Evolutionary conservation across 2,797 vertebrate species (phyloP).

Genomic region (Ispidina picta): DNA sequence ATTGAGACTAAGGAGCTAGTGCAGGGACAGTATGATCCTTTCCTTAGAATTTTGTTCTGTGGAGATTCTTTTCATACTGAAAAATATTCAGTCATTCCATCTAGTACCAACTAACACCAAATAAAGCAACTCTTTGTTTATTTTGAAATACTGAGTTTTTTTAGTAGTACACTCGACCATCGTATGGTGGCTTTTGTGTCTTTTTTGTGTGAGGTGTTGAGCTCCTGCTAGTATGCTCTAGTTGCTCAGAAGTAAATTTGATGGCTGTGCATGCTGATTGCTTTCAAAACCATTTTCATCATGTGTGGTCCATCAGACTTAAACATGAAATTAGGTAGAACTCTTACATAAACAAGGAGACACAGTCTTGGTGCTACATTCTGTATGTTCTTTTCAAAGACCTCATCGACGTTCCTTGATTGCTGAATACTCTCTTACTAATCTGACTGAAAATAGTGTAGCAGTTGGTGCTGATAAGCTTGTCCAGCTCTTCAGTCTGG

Average conservation of each 20-base stretch:
- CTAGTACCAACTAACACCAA: neutral
- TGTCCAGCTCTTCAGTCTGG: slow-evolving; percentile 79
- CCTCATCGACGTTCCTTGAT: slow-evolving; percentile 84
- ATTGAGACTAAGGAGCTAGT: neutral
- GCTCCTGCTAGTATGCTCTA: neutral
- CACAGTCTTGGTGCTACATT: neutral
- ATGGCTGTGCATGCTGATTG: neutral
- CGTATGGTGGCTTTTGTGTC: neutral
- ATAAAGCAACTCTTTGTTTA: neutral
- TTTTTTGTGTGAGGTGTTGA: neutral
- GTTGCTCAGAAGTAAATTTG: neutral
- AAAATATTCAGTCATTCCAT: neutral
- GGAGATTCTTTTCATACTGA: neutral
- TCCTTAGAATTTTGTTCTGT: neutral
- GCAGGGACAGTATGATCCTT: neutral
- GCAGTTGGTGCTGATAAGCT: slow-evolving; percentile 80
- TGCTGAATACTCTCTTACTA: slow-evolving; percentile 73
- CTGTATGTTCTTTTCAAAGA: slow-evolving; percentile 66
- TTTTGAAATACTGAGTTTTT: neutral
- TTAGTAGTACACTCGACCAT: neutral
- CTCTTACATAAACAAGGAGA: neutral
- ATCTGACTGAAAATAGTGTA: slow-evolving; percentile 53
- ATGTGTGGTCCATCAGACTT: neutral
- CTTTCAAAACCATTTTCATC: neutral
- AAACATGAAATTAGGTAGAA: neutral